These are phyloP conservation scores for Cantharis flavilabris DNA, from an alignment of 2,888 invertebrate species.

Conservation along the genomic window DNA sequence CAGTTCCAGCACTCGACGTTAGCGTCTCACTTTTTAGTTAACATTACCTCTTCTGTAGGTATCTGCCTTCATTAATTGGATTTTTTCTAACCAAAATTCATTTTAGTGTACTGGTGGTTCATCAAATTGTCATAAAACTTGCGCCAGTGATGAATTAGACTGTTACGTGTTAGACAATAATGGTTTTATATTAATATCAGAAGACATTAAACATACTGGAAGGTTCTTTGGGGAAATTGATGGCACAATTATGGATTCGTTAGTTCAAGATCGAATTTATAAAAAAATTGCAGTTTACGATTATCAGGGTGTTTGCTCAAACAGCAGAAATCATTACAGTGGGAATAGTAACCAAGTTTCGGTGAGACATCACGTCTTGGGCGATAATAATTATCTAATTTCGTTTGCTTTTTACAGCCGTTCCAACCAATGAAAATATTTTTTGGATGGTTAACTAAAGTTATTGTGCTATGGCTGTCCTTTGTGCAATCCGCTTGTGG, in stretches of 20 bases:
- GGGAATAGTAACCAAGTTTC: constrained; percentile 56
- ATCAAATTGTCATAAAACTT: constrained; percentile 79
- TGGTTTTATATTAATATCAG: constrained; percentile 90
- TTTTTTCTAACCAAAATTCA: not conserved
- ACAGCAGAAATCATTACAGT: constrained; percentile 68
- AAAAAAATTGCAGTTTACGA: constrained; percentile 86
- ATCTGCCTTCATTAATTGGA: not conserved
- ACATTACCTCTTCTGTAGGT: constrained; percentile 84
- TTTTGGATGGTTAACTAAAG: constrained; percentile 60
- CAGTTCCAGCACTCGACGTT: constrained; percentile 85
- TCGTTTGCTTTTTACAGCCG: constrained; percentile 54
- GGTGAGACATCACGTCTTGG: constrained; percentile 45
- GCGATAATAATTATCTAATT: not conserved
- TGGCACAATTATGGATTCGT: constrained; percentile 91
- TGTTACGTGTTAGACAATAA: constrained; percentile 95
- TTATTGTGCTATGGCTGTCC: constrained; percentile 59
- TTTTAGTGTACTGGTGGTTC: constrained; percentile 71
- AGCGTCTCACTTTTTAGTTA: constrained; percentile 77
- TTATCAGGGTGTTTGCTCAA: constrained; percentile 85
- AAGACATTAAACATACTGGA: constrained; percentile 84
- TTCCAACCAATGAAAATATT: constrained; percentile 62
- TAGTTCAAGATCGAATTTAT: constrained; percentile 89
- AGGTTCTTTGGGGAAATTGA: constrained; percentile 94
- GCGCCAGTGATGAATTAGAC: constrained; percentile 84
- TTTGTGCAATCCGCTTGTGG: constrained; percentile 56